Conservation (phyloP, 2,797 vertebrate species). For the Sebastes minor region DNA sequence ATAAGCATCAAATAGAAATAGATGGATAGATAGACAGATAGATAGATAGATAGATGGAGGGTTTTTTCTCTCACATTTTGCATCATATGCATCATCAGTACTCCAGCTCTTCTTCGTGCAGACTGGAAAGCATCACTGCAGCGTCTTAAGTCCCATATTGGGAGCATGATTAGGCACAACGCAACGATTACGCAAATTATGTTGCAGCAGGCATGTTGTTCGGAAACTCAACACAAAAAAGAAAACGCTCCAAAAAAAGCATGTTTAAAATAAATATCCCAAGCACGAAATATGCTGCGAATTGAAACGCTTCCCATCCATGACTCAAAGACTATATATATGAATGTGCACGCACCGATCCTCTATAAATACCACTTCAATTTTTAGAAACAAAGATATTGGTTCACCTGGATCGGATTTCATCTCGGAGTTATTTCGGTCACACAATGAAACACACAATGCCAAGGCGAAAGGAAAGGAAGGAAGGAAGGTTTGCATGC, state of each 20-base stretch:
- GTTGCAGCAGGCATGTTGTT: conserved; percentile 72
- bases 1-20: conserved; percentile 40
- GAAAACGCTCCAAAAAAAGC: conserved; percentile 24
- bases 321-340: not conserved
- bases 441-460: conserved; percentile 41
- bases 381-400: conserved; percentile 1
- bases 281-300: conserved; percentile 38
- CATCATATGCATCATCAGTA: conserved; percentile 59
- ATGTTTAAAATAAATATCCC: not conserved
- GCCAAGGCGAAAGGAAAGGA: conserved; percentile 39
- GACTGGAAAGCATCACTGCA: conserved; percentile 74
- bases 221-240: conserved; percentile 60
- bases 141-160: conserved; percentile 81
- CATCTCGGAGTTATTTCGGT: conserved; percentile 67
- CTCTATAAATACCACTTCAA: conserved; percentile 16
- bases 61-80: conserved; percentile 22
- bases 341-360: conserved; percentile 11
- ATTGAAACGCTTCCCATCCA: conserved; percentile 6
- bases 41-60: conserved; percentile 51
- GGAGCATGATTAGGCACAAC: conserved; percentile 82
- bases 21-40: conserved; percentile 32
- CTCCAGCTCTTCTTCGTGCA: conserved; percentile 56
- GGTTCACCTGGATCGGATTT: conserved; percentile 64
- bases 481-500: conserved; percentile 42
- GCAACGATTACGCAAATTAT: conserved; percentile 82